Base-by-base conservation (phyloP, 2,888 invertebrate genomes). In the Drosophila greeni region DNA sequence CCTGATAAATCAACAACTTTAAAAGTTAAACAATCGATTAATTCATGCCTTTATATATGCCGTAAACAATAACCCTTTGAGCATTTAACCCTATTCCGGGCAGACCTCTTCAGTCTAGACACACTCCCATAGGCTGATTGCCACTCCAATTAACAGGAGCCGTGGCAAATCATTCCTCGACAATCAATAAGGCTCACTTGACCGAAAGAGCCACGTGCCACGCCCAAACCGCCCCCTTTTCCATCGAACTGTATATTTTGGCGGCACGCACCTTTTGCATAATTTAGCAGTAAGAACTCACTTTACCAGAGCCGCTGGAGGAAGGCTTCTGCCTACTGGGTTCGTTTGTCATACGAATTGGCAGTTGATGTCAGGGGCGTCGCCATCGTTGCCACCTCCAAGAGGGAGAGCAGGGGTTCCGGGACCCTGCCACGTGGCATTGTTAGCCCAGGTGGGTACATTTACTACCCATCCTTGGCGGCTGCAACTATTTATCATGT, bases 401-500 rank as follows among this genome's bases (percentile, higher is more conserved):
- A 23, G 18, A n/a, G 37, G 40, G 37, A 18, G 36, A 37, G 23
- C 40, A 14, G 36, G 12, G 36, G 16, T 9, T 36, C 36, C 36
- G 20, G 40, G 12, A 26, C 53, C 67, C 23, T n/a, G 71, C 54
- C 84, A 79, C 82, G 84, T 84, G 80, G 66, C 60, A n/a, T 47
- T 47, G 31, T 47, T 31, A 31, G 31, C 58, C 47, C 16, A 24
- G 40, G 40, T n/a, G 23, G 57, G 48, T 62, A 69, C 39, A 64
- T 62, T 61, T 56, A 56, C 52, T 33, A 39, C 42, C 24, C 54
- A 47, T 58, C 53, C 51, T 56, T 57, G 36, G 43, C 23, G 43
- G 59, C 68, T 57, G 33, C 52, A 55, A 61, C 65, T 53, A 83
- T 80, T 80, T 73, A 76, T 80, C 82, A 80, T 80, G 80, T 61